A percentile compares a stretch with the other conserved stretches of the same genome.
These are phyloP conservation scores for Oscheius myriophilus DNA, from an alignment of 2,888 invertebrate species.

Conservation along the genomic window DNA sequence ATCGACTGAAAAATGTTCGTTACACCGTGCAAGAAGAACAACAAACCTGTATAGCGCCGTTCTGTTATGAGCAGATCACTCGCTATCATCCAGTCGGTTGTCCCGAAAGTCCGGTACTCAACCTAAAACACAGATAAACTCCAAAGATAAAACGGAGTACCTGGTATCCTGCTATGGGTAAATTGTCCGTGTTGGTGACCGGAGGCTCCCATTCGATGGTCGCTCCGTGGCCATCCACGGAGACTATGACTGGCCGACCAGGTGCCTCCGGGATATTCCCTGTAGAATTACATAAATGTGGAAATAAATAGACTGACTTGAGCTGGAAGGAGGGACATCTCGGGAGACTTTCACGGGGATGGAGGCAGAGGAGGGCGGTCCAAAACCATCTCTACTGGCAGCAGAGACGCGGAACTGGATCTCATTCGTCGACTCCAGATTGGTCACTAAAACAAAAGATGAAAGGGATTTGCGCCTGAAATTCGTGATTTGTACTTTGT, in stretches of 20 bases:
- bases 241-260: conserved; percentile 61
- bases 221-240: conserved; percentile 61
- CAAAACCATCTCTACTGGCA: conserved; percentile 68
- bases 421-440: conserved; percentile 44
- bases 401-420: conserved; percentile 70
- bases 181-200: conserved; percentile 38
- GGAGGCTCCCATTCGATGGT: conserved; percentile 66
- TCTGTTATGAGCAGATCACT: conserved; percentile 58
- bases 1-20: conserved; percentile 49
- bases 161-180: conserved; percentile 62
- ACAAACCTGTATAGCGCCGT: conserved; percentile 46
- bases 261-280: conserved; percentile 48
- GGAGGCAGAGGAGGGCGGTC: conserved; percentile 63
- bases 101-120: conserved; percentile 58
- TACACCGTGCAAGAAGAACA: not conserved
- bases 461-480: not conserved
- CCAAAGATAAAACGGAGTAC: conserved; percentile 15
- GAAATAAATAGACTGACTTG: conserved; percentile 2
- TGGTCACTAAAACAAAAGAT: conserved; percentile 45
- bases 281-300: conserved; percentile 5
- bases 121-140: conserved; percentile 9
- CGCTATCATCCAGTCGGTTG: conserved; percentile 63
- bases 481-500: no score
- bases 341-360: conserved; percentile 59
- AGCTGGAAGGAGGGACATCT: conserved; percentile 11